Conservation (phyloP, 2,113 vertebrate species). For the Eolophus roseicapilla region DNA sequence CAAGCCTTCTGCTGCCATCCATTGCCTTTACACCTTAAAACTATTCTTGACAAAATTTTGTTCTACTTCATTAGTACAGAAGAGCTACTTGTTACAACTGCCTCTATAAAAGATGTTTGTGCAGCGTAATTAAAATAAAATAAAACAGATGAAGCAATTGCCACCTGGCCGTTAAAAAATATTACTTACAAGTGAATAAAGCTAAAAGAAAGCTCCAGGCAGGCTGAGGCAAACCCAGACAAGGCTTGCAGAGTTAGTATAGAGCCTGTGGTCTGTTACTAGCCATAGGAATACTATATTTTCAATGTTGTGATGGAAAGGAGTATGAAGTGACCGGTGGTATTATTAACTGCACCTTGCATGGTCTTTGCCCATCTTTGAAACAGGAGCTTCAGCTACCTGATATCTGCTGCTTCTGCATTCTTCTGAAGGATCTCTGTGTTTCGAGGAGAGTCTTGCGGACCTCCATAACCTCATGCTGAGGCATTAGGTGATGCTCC, state of each 20-base stretch:
- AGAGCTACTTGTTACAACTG: neutral
- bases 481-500: neutral
- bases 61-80: neutral
- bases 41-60: neutral
- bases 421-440: neutral
- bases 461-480: neutral
- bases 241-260: neutral
- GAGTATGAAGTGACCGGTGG: neutral
- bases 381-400: neutral
- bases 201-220: neutral
- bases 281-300: neutral
- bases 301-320: neutral
- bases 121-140: neutral
- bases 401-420: neutral
- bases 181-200: neutral
- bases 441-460: neutral
- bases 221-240: neutral
- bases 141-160: neutral
- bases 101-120: neutral
- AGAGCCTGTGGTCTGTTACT: neutral
- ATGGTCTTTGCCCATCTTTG: neutral
- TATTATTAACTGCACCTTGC: neutral
- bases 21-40: neutral
- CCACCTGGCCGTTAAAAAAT: neutral
- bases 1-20: neutral